Evolutionary conservation across 2,888 invertebrate species (phyloP).

Genomic region (Drosophila vallismaia): DNA sequence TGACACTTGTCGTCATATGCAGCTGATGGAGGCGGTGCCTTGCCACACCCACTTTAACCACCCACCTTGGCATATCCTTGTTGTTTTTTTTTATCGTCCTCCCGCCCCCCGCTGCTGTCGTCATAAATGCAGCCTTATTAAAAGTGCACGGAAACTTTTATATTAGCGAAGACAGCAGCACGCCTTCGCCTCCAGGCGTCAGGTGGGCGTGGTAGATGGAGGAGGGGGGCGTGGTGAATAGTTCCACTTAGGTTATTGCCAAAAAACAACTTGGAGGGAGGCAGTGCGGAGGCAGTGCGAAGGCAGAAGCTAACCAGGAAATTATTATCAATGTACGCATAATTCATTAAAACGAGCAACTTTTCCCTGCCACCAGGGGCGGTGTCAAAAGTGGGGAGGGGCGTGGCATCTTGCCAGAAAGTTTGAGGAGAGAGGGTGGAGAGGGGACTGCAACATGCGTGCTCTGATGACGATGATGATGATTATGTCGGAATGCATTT

Average conservation of each 20-base stretch:
- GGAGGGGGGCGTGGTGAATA: not conserved
- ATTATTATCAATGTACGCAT: conserved; percentile 79
- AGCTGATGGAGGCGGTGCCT: conserved; percentile 14
- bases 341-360: conserved; percentile 77
- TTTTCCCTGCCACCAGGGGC: conserved; percentile 36
- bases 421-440: not conserved
- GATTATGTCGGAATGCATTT: conserved; percentile 75
- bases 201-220: conserved; percentile 1
- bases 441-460: conserved; percentile 46
- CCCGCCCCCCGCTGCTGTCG: conserved; percentile 26
- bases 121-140: conserved; percentile 75
- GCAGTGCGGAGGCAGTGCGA: not conserved
- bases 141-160: conserved; percentile 67
- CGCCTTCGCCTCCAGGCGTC: conserved; percentile 18
- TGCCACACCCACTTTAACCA: not conserved
- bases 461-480: conserved; percentile 48
- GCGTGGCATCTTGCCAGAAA: not conserved
- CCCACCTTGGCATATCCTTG: not conserved
- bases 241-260: conserved; percentile 19
- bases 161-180: conserved; percentile 50
- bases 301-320: conserved; percentile 66
- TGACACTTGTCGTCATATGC: conserved; percentile 68
- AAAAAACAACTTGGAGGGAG: conserved; percentile 26
- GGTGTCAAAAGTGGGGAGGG: not conserved
- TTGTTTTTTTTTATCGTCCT: conserved; percentile 7